Evolutionary conservation across 2,888 invertebrate genomes (phyloP), one percentile per base, ranked within the genome.

Genomic region (Nysson spinosus): DNA sequence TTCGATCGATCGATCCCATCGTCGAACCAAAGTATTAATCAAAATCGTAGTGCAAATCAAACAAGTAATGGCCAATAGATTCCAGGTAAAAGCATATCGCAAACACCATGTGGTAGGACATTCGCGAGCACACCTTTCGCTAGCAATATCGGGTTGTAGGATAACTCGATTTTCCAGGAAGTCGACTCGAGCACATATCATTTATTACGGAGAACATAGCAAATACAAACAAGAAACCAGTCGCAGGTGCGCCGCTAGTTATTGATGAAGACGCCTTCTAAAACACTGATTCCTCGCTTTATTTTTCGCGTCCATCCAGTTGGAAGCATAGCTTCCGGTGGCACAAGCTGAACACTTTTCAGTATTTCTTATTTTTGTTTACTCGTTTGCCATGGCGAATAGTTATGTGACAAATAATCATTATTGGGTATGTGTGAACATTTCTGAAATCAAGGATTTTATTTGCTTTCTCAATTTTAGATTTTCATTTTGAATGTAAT

Each of bases 251-350:
- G 52, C 37, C 55, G 37, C 11, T 14, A 35, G 61, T 75, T 75
- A 75, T 75, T 57, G 72, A 72, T 72, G 69, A 75, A 69, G 72
- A 75, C 63, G 54, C 68, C 40, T 60, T 61, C 66, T 75, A 72
- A 69, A 61, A 69, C 49, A 61, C 12, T 34, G 30, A 28, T 34
- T 51, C 47, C 58, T 12, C 30, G 9, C 22, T 50, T 40, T 30
- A 16, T 54, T 49, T 39, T 32, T 24, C 24, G 26, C 20, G 5
- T n/a, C n/a, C n/a, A n/a, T n/a, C n/a, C n/a, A n/a, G n/a, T 14
- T 35, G 9, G 26, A 39, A 17, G 22, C 16, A 52, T 24, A 44
- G 50, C 63, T 74, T 75, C 69, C 69, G 68, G 67, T 57, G 39
- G 66, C 49, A 20, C 14, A 34, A 4, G 4, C n/a, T n/a, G n/a